Base-by-base conservation (phyloP, 2,888 invertebrate species). In the Chydorus sphaericus region DNA sequence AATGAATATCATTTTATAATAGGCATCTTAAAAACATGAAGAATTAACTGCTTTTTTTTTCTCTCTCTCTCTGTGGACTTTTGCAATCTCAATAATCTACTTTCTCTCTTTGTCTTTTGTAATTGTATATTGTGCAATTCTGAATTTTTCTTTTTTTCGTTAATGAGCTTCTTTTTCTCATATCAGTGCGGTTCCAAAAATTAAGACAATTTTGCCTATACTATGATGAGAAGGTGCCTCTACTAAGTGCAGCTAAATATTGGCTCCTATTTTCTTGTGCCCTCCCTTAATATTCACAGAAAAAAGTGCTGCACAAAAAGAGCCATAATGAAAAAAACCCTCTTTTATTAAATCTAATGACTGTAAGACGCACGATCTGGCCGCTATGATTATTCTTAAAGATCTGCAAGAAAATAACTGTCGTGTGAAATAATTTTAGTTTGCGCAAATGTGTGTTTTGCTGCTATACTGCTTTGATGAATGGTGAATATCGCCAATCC, bases 101-200 rank as follows among this genome's bases (percentile, higher is more conserved):
- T n/a, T n/a, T 26, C 28, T 44, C 23, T 44, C 28, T 28, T 44
- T 44, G 44, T 44, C n/a, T n/a, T n/a, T n/a, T n/a, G n/a, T n/a
- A n/a, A n/a, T n/a, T n/a, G 44, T 44, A 44, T 28, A 44, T 44
- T 44, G 44, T 44, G 44, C 44, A 44, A 44, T 44, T 23, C 44
- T 20, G 44, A 44, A 26, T 23, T 28, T 44, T 44, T 44, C 26
- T 44, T 44, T 36, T 36, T 7, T 36, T 23, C 18, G 23, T 23
- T 44, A 5, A 5, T 7, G 4, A 4, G 26, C 10, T 2, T 28
- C 23, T 20, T 44, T 39, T 38, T 16, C 11, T 39, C 23, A 8
- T 6, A 36, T 36, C 16, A n/a, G 18, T 39, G 18, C 2, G 2
- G 18, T 39, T n/a, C n/a, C n/a, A n/a, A n/a, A n/a, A n/a, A n/a